phyloP scores from a whole-genome alignment of 2,113 vertebrate species.

The Parus major region DNA sequence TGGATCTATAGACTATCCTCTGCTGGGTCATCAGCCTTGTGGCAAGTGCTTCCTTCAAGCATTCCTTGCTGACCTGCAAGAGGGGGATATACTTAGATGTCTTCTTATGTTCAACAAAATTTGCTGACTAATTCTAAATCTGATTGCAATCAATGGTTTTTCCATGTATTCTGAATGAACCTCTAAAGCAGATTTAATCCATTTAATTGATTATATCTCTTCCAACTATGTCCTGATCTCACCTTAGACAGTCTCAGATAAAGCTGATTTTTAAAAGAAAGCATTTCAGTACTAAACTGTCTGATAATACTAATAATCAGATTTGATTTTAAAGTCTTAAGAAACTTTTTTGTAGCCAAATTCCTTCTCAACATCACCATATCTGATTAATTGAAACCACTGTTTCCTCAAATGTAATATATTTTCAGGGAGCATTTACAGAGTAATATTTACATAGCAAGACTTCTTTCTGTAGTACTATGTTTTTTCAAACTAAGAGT shows the following conservation, averaged over 20 bases:
- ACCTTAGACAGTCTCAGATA: neutral
- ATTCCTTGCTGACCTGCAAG: neutral
- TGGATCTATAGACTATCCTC: neutral
- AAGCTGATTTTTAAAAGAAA: neutral
- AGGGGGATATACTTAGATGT: neutral
- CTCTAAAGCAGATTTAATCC: neutral
- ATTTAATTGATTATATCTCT: neutral
- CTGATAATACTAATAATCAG: neutral
- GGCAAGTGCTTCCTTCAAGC: neutral
- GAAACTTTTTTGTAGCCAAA: neutral
- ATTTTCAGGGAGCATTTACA: neutral
- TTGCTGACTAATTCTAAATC: neutral
- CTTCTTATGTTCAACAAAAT: neutral
- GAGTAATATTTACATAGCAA: neutral
- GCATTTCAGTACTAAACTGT: neutral
- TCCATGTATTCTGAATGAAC: neutral
- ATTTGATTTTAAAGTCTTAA: neutral
- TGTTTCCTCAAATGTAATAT: neutral
- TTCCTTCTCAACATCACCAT: neutral
- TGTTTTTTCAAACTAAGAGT: conserved; percentile 8
- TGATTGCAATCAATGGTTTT: neutral
- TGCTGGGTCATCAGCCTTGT: neutral
- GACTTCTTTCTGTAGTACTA: neutral
- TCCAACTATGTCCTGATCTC: neutral
- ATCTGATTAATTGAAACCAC: neutral